Evolutionary conservation across 2,797 vertebrate species (phyloP).

Genomic region (Oreochromis grahami): DNA sequence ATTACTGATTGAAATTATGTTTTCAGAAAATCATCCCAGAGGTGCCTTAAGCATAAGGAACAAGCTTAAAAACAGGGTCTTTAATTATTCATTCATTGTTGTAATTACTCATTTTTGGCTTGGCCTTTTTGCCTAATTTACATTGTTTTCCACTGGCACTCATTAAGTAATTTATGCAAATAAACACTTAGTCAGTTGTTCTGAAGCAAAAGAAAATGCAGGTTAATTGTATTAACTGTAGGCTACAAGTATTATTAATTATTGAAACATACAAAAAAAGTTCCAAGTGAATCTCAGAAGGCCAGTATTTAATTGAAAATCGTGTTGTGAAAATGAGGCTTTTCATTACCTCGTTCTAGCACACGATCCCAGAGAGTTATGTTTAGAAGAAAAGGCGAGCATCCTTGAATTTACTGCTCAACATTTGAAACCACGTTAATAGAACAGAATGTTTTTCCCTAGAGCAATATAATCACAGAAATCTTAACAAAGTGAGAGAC

Average conservation of each 20-base stretch:
- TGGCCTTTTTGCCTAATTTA: neutral
- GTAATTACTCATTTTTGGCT: neutral
- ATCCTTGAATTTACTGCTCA: neutral
- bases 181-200: neutral
- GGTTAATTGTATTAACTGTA: neutral
- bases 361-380: neutral
- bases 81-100: neutral
- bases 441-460: neutral
- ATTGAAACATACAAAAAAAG: neutral
- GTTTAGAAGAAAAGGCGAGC: neutral
- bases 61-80: neutral
- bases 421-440: neutral
- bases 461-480: neutral
- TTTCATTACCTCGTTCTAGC: neutral
- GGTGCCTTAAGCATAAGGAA: neutral
- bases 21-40: neutral
- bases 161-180: neutral
- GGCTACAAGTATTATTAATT: neutral
- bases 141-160: neutral
- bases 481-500: neutral
- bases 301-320: conserved; percentile 2
- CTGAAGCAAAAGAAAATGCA: neutral
- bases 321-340: neutral
- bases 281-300: conserved; percentile 1
- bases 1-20: neutral